Evolutionary conservation across 2,113 vertebrate species (phyloP), one percentile per base, ranked within the genome.

Genomic region (Rhinoptilus africanus): DNA sequence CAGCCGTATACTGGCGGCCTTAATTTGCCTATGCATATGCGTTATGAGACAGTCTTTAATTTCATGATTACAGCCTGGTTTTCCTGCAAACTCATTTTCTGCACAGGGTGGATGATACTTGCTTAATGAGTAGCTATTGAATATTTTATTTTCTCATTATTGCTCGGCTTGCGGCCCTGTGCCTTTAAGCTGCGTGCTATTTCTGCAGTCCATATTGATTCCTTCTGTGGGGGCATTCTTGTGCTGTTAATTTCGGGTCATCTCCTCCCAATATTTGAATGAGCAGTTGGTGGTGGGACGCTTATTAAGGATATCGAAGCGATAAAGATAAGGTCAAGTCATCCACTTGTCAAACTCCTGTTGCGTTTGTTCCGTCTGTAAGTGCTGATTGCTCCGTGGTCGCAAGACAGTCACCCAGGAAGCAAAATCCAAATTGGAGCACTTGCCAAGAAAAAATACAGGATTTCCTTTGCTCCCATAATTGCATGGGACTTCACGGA

Each of bases 121-220:
- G 64, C 73, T 85, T 94, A 97, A 93, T 89, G 80, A 89, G 80
- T 83, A 95, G 63, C 83, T 94, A 35, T 92, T 93, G 88, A 92
- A 84, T 96, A 94, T 92, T 96, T 92, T 93, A 74, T 92, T 95
- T 97, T 87, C 76, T 68, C 39, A 75, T 94, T 87, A 73, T 92
- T 97, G 86, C 93, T 82, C 41, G 17, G 66, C 87, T 66, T 95
- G 94, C 88, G 96, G 92, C 89, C 91, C 66, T 57, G 21, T 94
- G 88, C 68, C 45, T 91, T 92, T 86, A 37, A 26, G 48, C 83
- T 75, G 41, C 5, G 4, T 14, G 2, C 85, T 76, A 2, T 64
- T 96, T 72, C 82, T 88, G 62, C 34, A 32, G 15, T 69, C 73
- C 86, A 34, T 93, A 85, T 77, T 71, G 59, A 56, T 95, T 91